phyloP scores from a whole-genome alignment of 2,797 vertebrate species.

The Sebastes glaucus region DNA sequence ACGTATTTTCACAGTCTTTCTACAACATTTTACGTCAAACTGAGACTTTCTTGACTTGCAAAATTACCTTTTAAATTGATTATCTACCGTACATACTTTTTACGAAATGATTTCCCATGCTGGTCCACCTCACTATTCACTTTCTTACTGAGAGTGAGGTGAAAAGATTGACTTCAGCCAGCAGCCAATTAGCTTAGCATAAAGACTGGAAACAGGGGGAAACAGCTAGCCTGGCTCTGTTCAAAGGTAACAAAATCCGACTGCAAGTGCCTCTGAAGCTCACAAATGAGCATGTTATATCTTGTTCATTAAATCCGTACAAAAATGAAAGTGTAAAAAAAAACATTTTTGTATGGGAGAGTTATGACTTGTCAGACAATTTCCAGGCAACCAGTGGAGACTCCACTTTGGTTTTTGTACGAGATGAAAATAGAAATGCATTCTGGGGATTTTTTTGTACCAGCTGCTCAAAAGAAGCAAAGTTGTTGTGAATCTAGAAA shows the following conservation, averaged over 20 bases:
- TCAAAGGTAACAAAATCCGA: neutral
- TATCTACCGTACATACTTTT: no score
- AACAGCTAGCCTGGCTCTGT: neutral
- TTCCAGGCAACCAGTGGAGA: no score
- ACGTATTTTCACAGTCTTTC: no score
- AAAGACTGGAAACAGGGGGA: neutral
- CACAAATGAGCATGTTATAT: neutral
- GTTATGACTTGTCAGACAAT: neutral
- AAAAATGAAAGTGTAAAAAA: neutral
- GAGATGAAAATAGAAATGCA: neutral
- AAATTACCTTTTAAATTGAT: no score
- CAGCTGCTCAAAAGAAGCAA: no score
- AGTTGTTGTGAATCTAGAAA: no score
- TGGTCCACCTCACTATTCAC: neutral
- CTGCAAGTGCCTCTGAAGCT: neutral
- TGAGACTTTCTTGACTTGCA: no score
- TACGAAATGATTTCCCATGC: no score
- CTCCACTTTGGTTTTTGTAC: neutral
- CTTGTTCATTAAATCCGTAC: neutral
- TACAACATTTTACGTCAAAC: no score
- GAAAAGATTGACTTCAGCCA: neutral
- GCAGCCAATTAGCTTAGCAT: neutral
- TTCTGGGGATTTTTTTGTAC: neutral
- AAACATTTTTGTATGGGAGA: neutral
- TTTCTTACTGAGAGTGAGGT: neutral